Conservation (phyloP, 2,888 invertebrate species). For the Priocnemis perturbator region DNA sequence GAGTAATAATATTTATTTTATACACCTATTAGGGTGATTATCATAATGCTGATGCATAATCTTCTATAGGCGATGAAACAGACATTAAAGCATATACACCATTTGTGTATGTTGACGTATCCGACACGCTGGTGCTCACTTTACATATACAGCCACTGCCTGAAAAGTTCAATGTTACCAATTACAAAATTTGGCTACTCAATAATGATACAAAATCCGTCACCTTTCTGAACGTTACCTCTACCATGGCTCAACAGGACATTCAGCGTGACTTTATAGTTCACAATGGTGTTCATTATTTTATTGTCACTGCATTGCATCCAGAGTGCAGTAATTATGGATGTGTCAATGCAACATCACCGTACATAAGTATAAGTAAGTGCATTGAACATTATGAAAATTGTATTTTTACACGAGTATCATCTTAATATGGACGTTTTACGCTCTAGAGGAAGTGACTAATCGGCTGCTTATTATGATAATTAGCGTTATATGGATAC, state of each 20-base stretch:
- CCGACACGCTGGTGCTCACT: conserved; percentile 56
- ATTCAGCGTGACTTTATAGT: conserved; percentile 61
- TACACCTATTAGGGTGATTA: too few species aligned
- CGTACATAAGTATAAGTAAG: conserved; percentile 68
- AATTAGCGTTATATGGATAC: conserved; percentile 70
- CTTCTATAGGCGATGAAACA: conserved; percentile 35
- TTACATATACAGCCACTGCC: conserved; percentile 69
- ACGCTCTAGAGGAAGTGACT: conserved; percentile 57
- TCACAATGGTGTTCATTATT: conserved; percentile 63
- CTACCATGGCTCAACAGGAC: conserved; percentile 37
- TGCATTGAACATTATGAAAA: not conserved
- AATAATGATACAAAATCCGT: conserved; percentile 61
- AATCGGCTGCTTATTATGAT: conserved; percentile 69
- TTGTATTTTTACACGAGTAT: not conserved
- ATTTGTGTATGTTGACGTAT: conserved; percentile 70
- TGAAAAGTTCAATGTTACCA: conserved; percentile 63
- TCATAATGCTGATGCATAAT: not conserved
- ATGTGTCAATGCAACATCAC: conserved; percentile 68
- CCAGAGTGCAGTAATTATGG: conserved; percentile 60
- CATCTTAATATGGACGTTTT: not conserved
- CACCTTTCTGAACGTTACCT: conserved; percentile 37
- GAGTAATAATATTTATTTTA: conserved; percentile 17
- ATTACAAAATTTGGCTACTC: conserved; percentile 68
- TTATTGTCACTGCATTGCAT: conserved; percentile 69
- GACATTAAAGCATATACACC: conserved; percentile 59